phyloP scores from a whole-genome alignment of 2,797 vertebrate genomes.

The Acridotheres tristis region DNA sequence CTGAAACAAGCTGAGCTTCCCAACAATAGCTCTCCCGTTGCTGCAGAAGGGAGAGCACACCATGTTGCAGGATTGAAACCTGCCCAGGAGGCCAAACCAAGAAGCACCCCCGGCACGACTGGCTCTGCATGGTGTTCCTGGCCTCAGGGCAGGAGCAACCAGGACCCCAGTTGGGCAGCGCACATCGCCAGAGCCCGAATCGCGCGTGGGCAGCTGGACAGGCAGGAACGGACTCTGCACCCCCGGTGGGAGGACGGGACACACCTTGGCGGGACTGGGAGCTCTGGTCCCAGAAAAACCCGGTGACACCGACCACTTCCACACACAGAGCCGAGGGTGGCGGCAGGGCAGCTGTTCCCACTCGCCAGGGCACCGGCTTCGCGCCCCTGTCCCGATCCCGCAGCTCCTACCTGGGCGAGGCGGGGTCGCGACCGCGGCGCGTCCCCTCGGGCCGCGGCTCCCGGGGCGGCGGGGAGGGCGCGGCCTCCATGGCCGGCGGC shows the following conservation, averaged over 20 bases:
- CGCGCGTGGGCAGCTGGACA: no score
- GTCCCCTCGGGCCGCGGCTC: not conserved
- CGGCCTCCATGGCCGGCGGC: slow-evolving; percentile 21
- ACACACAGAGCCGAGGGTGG: not conserved
- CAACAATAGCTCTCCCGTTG: not conserved
- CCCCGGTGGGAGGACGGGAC: not conserved
- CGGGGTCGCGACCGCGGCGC: not conserved
- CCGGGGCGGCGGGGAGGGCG: not conserved
- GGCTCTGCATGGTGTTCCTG: not conserved
- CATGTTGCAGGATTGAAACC: not conserved
- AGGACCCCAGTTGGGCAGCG: no score
- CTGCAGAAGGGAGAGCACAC: not conserved
- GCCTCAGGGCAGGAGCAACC: not conserved
- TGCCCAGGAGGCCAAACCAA: not conserved
- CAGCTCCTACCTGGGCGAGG: slow-evolving; percentile 41
- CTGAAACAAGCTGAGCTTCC: not conserved
- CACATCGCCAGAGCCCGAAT: not conserved
- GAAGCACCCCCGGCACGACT: rapidly evolving
- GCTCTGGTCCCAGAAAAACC: not conserved
- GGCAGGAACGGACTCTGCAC: not conserved
- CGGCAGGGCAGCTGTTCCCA: not conserved
- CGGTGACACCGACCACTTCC: not conserved
- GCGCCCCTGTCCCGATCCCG: not conserved
- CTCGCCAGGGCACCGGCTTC: not conserved
- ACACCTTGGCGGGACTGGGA: not conserved